Evolutionary conservation across 1,140 invertebrate species (phyloP).

Genomic region (Mylabris phalerata): DNA sequence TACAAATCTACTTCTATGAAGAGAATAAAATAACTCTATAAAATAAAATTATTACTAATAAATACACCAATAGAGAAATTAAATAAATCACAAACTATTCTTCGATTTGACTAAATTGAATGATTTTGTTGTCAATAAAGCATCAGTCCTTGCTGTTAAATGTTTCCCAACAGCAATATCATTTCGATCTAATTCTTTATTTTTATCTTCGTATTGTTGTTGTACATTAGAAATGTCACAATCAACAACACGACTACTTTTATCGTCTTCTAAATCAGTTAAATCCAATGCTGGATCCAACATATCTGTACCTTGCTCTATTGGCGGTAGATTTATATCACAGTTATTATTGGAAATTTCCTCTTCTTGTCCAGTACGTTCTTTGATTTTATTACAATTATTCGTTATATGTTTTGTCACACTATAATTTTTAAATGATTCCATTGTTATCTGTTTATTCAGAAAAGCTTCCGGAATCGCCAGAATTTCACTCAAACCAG

Average conservation of each 20-base stretch:
- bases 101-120: conserved; percentile 41
- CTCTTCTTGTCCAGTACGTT: conserved; percentile 6
- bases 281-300: conserved; percentile 22
- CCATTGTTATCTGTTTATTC: conserved; percentile 36
- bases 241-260: no score
- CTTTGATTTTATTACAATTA: conserved; percentile 5
- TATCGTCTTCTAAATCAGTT: conserved; percentile 3
- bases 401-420: background rate
- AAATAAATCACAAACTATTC: conserved; percentile 17
- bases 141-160: conserved; percentile 35
- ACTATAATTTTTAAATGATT: conserved; percentile 29
- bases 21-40: background rate
- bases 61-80: background rate
- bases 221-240: no score
- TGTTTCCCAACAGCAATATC: conserved; percentile 12
- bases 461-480: conserved; percentile 38
- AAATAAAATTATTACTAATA: no score
- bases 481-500: conserved; percentile 34
- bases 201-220: background rate
- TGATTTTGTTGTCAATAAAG: conserved; percentile 34
- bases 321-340: conserved; percentile 12
- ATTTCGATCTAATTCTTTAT: background rate
- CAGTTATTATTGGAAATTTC: conserved; percentile 9
- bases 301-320: conserved; percentile 29
- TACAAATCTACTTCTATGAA: background rate